Conservation (phyloP, 2,113 vertebrate species). For the Marmota flaviventris region DNA sequence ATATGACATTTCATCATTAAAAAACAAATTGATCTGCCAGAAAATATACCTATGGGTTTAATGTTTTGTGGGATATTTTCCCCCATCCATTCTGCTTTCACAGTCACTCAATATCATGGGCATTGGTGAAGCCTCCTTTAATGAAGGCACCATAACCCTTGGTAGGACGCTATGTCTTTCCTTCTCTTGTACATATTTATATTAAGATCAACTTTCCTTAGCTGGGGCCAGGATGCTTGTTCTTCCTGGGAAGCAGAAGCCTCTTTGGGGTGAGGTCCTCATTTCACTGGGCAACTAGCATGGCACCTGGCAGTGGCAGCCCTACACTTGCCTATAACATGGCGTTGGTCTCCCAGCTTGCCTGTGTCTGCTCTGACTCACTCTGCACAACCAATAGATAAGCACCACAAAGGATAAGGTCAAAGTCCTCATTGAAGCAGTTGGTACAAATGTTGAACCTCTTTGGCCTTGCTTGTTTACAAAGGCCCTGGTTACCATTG, state of each 20-base stretch:
- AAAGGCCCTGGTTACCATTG: not conserved
- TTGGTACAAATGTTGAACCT: not conserved
- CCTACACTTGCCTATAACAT: not conserved
- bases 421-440: not conserved
- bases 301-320: no score
- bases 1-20: not conserved
- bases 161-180: not conserved
- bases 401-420: not conserved
- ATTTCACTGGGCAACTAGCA: not conserved
- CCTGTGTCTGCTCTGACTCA: not conserved
- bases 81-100: not conserved
- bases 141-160: not conserved
- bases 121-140: not conserved
- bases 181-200: not conserved
- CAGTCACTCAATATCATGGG: not conserved
- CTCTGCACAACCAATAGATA: not conserved
- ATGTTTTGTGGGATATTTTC: not conserved
- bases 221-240: not conserved
- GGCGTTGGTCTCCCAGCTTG: not conserved
- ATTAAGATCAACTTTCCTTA: not conserved
- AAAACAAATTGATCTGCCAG: not conserved
- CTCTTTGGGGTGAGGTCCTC: not conserved
- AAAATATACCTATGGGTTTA: not conserved
- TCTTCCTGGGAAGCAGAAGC: not conserved
- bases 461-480: not conserved